phyloP scores from a whole-genome alignment of 2,113 vertebrate species.

The Geococcyx californianus region DNA sequence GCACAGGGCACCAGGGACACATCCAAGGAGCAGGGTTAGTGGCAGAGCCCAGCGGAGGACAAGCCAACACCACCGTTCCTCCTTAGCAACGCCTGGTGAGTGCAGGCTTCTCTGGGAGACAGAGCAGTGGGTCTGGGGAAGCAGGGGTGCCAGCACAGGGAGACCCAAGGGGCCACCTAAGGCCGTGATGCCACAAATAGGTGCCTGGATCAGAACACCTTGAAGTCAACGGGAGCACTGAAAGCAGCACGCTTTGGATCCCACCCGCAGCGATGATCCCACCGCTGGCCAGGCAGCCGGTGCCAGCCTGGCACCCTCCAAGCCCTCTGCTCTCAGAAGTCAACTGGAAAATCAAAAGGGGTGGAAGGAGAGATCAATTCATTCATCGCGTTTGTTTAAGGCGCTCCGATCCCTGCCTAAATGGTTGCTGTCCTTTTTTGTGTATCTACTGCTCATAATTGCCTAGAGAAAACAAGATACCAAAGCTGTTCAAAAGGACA shows the following conservation, averaged over 20 bases:
- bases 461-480: constrained; percentile 6
- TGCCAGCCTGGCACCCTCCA: background rate
- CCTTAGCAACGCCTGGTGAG: background rate
- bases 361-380: background rate
- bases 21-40: background rate
- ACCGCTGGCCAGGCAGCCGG: background rate
- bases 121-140: background rate
- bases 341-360: background rate
- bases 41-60: background rate
- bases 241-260: background rate
- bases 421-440: background rate
- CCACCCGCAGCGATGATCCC: background rate
- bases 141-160: background rate
- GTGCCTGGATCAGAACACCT: background rate
- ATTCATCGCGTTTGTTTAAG: background rate
- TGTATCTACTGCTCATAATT: background rate
- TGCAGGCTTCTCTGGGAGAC: background rate
- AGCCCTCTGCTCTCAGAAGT: background rate
- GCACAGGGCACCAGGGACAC: background rate
- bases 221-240: fast-evolving
- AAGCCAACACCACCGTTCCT: fast-evolving
- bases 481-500: constrained; percentile 80
- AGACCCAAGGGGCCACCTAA: background rate
- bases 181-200: background rate
- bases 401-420: background rate